Percentiles rank a stretch among this genome's conserved stretches.
Evolutionary conservation across 2,113 vertebrate genomes (phyloP).

Genomic region (Eira barbara): DNA sequence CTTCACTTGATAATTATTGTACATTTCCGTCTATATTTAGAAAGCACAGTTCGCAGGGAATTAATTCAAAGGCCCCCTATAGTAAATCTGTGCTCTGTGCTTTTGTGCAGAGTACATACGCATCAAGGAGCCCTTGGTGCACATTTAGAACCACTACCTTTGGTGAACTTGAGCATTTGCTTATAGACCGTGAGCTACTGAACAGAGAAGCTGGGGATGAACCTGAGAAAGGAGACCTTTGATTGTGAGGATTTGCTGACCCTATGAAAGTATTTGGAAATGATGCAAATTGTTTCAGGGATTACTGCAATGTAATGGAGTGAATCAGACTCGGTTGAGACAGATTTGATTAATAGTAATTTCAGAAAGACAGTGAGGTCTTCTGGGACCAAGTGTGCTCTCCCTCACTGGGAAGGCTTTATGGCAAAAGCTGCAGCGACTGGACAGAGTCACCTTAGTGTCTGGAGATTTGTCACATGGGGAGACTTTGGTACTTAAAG

Average conservation of each 20-base stretch:
- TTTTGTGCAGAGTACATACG: background rate
- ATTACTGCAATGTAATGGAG: background rate
- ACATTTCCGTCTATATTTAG: constrained; percentile 31
- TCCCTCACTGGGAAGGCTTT: background rate
- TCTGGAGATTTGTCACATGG: background rate
- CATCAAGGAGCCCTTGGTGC: no score
- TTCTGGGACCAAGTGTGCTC: background rate
- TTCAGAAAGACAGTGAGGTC: background rate
- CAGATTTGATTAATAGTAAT: constrained; percentile 13
- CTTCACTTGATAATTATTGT: background rate
- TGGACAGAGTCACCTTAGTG: background rate
- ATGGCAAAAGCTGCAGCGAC: background rate
- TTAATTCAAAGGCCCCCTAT: background rate
- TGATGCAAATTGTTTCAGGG: constrained; percentile 34
- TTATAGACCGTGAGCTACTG: background rate
- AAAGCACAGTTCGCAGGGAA: constrained; percentile 32
- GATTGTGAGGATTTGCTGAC: background rate
- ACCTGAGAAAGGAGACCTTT: background rate
- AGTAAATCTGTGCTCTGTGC: background rate
- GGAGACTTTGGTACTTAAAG: background rate
- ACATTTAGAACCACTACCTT: background rate
- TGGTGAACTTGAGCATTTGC: background rate
- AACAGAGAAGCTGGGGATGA: background rate
- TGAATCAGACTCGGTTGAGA: background rate
- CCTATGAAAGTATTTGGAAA: background rate